Evolutionary conservation across 2,797 vertebrate species (phyloP), one percentile per base, ranked within the genome.

Genomic region (Acipenser ruthenus): DNA sequence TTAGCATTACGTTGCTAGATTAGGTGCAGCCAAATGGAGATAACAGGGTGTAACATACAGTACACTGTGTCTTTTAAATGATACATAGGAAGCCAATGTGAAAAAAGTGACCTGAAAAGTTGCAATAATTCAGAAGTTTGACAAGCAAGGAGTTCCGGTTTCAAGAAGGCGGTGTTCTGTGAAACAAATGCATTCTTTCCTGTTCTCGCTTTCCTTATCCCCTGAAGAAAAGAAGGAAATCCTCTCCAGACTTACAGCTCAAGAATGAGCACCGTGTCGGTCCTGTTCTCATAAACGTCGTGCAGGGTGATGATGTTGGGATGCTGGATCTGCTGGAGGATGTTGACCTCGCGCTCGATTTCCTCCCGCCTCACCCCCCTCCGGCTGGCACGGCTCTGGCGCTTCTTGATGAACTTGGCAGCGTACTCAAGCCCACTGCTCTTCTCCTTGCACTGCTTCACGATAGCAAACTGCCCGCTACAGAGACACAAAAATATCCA

Each of bases 341-440:
- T 95, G 82, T 83, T 77, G 80, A 97, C 95, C 77, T 99, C 97
- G 7, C 97, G 87, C 77, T 95, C 92, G 0, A 99, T 98, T 74
- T 96, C 94, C 71, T 98, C 94, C 0, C 89, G 88, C n/a, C 79
- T 85, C 51, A 98, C 93, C 0, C 96, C 97, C 0, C 96, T 89
- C 48, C 93, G 87, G 84, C 96, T 96, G 69, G 80, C 91, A 2
- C 78, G 89, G 71, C 87, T 95, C 80, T 89, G 92, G 0, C 95
- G 89, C 80, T 99, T 99, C 83, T 96, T 98, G 74, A 99, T 96
- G 86, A 96, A 98, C 78, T 99, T 99, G 23, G 94, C 97, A 0
- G 97, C 97, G 0, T 85, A 98, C 49, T 93, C 90, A 1, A 71
- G 1, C 0, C 91, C 89, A 0, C 89, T 89, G 78, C 86, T 91